Conservation (phyloP, 2,113 vertebrate species). For the Clarias macrocephalus region DNA sequence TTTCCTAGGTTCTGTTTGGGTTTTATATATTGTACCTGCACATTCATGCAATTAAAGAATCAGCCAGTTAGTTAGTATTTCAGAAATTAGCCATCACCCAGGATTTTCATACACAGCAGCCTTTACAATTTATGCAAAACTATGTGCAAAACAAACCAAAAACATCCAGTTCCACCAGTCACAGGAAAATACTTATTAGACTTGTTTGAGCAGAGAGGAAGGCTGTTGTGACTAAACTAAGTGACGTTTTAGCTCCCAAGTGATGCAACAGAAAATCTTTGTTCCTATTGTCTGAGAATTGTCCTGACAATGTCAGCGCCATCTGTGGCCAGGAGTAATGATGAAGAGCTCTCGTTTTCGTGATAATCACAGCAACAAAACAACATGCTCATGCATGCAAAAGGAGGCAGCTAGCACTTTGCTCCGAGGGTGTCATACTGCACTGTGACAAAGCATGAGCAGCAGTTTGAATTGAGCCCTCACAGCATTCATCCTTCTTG, state of each 20-base stretch:
- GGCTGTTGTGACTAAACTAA: not conserved
- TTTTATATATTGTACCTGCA: not conserved
- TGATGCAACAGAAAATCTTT: not conserved
- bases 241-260: not conserved
- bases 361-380: not conserved
- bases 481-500: not conserved
- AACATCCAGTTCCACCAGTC: not conserved
- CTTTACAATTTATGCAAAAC: not conserved
- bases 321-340: not conserved
- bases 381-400: not conserved
- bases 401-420: not conserved
- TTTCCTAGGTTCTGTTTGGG: not conserved
- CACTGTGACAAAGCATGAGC: not conserved
- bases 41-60: slow-evolving; percentile 3
- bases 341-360: not conserved
- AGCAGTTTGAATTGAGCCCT: not conserved
- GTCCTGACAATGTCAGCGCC: not conserved
- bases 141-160: not conserved
- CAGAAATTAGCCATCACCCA: not conserved
- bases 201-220: not conserved
- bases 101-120: not conserved
- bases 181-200: not conserved
- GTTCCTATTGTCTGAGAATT: not conserved
- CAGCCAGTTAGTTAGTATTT: not conserved
- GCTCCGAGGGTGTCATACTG: not conserved